These are phyloP conservation scores for Scaptodrosophila latifasciaeformis DNA, from an alignment of 2,888 invertebrate species.

Conservation along the genomic window DNA sequence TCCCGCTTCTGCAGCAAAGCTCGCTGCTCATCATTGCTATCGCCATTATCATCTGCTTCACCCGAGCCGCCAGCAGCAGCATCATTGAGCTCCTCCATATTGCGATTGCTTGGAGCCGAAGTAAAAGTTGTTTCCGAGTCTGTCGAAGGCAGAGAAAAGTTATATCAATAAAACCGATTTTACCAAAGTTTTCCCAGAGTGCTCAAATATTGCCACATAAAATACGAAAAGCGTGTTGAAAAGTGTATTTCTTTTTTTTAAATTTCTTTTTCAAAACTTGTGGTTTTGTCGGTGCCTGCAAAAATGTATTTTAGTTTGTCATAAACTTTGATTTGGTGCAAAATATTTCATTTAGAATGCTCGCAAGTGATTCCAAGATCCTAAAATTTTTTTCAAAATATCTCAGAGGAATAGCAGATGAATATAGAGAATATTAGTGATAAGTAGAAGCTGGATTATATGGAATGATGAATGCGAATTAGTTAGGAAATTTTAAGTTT, in stretches of 20 bases:
- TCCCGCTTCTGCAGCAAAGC: slow-evolving; percentile 64
- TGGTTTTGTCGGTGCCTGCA: too few relatives aligned
- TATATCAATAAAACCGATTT: slow-evolving; percentile 28
- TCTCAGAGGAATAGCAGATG: too few relatives aligned
- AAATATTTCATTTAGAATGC: too few relatives aligned
- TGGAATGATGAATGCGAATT: too few relatives aligned
- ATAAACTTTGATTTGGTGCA: too few relatives aligned
- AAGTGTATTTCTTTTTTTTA: slow-evolving; percentile 32
- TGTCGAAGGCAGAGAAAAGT: slow-evolving; percentile 27
- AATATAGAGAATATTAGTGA: too few relatives aligned
- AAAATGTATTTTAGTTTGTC: slow-evolving; percentile 14
- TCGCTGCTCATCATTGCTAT: slow-evolving; percentile 73
- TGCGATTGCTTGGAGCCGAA: slow-evolving; percentile 66
- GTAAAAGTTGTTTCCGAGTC: slow-evolving; percentile 75
- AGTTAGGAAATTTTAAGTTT: too few relatives aligned
- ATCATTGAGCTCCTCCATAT: slow-evolving; percentile 48
- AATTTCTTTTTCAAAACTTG: too few relatives aligned
- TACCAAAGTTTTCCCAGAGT: slow-evolving; percentile 1
- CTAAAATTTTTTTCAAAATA: too few relatives aligned
- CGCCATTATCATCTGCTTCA: slow-evolving; percentile 34
- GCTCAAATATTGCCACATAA: too few relatives aligned
- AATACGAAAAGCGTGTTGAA: slow-evolving; percentile 8
- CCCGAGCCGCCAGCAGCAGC: slow-evolving; percentile 28
- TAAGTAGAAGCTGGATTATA: too few relatives aligned
- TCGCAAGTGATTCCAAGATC: too few relatives aligned